A percentile compares a stretch with the other conserved stretches of the same genome.
Conservation (phyloP, 92 coral and sea anemone genomes). For the Meandrina meandrites region DNA sequence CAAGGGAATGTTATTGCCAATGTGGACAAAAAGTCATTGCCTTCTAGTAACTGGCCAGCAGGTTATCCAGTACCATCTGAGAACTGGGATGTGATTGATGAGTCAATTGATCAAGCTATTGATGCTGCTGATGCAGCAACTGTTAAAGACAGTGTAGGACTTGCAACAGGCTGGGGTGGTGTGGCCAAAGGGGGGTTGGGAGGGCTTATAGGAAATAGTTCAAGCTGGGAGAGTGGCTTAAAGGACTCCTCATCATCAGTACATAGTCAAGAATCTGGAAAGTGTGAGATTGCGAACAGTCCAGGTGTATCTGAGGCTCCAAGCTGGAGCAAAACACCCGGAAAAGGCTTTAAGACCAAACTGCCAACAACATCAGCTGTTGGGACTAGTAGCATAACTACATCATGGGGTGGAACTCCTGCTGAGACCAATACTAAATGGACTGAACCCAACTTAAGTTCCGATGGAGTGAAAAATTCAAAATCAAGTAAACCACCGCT, state of each 20-base stretch:
- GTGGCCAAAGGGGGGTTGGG: constrained; percentile 85
- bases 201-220: constrained; percentile 75
- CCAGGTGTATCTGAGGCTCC: constrained; percentile 50
- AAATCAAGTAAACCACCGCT: constrained; percentile 28
- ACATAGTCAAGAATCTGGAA: constrained; percentile 20
- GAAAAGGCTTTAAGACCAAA: constrained; percentile 82
- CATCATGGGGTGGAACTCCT: constrained; percentile 92
- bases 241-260: constrained; percentile 46
- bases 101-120: constrained; percentile 82
- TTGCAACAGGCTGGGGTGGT: constrained; percentile 82
- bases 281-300: constrained; percentile 36
- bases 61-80: constrained; percentile 57
- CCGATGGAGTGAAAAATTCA: constrained; percentile 34
- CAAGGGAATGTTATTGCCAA: constrained; percentile 33
- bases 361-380: constrained; percentile 33
- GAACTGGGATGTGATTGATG: constrained; percentile 85
- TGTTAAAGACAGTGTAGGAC: constrained; percentile 51
- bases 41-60: constrained; percentile 47
- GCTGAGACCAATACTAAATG: constrained; percentile 87
- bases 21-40: constrained; percentile 52
- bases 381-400: constrained; percentile 18
- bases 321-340: constrained; percentile 95
- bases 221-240: constrained; percentile 54
- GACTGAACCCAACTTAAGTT: constrained; percentile 60
- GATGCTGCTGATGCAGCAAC: constrained; percentile 81